Base-by-base conservation (phyloP, 2,113 vertebrate species). In the Oncorhynchus clarkii region DNA sequence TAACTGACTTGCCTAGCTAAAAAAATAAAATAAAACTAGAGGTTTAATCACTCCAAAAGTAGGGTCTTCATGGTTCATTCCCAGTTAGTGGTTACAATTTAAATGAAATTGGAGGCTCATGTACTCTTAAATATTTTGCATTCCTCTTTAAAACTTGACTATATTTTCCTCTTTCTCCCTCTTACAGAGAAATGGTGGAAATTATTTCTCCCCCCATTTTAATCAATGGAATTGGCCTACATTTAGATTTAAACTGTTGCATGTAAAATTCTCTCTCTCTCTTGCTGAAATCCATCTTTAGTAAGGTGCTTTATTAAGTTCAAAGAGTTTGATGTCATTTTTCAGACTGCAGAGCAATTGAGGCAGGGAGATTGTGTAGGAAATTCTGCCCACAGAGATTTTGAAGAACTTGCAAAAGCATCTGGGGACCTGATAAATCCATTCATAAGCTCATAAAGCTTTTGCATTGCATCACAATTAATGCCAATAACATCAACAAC, bases 241-340 rank as follows among this genome's bases (percentile, higher is more conserved):
- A 76, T 76, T 70, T 76, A 18, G n/a, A 14, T 26, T 51, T 45
- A 22, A 77, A 59, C 39, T 5, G 45, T 70, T 67, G 69, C 65
- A 57, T 57, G 48, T 72, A 67, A 57, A 59, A 60, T 72, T 24
- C 34, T 77, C 62, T 45, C 22, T 72, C 31, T 34, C 39, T 45
- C 39, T 45, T 9, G 2, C 45, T 77, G 75, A 67, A 66, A 57
- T 77, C n/a, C 48, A 57, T 72, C 70, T 77, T 77, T 72, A 67
- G 66, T 54, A 77, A 77, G 76, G 45, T 51, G 59, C 24, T 70
- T 70, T 48, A 76, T 76, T 70, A 76, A 62, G 74, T 76, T 76
- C 74, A 76, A 76, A 59, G 69, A 77, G 60, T 27, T 45, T 64
- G 71, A 39, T 39, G 60, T 66, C 62, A 77, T 66, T 67, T 39